Base-by-base conservation (phyloP, 2,888 invertebrate genomes). In the Iphiclides podalirius region DNA sequence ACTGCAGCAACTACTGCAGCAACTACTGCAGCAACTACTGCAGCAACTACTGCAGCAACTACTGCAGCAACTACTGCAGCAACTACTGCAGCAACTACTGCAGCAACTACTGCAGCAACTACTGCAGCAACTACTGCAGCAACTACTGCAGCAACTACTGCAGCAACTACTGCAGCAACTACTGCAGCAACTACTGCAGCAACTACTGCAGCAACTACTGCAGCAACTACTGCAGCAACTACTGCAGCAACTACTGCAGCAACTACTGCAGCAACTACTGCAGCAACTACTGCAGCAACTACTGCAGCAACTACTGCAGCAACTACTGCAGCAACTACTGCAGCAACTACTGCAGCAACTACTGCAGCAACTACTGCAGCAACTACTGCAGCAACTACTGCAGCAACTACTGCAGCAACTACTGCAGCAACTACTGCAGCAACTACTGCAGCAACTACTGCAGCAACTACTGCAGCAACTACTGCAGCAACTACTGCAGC, bases 401-500 rank as follows among this genome's bases (percentile, higher is more conserved):
- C 61, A 0, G 39, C 44, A 0, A 26, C 40, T 16, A 55, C 60
- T 0, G 35, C 41, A 0, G 39, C 63, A 1, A 55, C 69, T 0
- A 57, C 66, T 0, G 59, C 61, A 0, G 39, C 46, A 0, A 26
- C 40, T 16, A 55, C 60, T 0, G 34, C 41, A 0, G 39, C 63
- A 1, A 55, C 69, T 0, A 57, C 66, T 0, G 36, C 53, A 4
- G 33, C 54, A 2, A 44, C 53, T 14, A 33, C 38, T 37, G 35
- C 52, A 37, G 20, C 53, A n/a, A 14, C 15, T 1, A 49, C 55
- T 3, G n/a, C 53, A 2, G 47, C 60, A n/a, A 59, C 55, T 8
- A 53, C 61, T 13, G 46, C 61, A 23, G 48, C 64, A n/a, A 58
- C 67, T 0, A 53, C 59, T 1, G 55, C 63, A 1, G 47, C 61